Base-by-base conservation (phyloP, 2,888 invertebrate species). In the Aphrophora alni region DNA sequence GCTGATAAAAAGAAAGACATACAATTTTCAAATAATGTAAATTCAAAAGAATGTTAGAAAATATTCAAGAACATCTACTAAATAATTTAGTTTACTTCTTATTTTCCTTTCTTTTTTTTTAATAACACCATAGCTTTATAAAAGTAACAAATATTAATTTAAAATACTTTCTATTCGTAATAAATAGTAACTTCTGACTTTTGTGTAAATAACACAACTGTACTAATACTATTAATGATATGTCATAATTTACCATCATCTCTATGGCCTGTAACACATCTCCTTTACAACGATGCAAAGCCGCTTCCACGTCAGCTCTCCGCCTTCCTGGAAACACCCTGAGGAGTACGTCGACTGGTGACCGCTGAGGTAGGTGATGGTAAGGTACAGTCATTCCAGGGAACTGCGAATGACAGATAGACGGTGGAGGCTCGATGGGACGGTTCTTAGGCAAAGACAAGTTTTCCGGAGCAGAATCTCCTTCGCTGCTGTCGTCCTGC, bases 191-290 rank as follows among this genome's bases (percentile, higher is more conserved):
- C n/a, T n/a, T n/a, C n/a, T n/a, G n/a, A n/a, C n/a, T n/a, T n/a
- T n/a, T n/a, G n/a, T n/a, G n/a, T n/a, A n/a, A n/a, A n/a, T n/a
- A n/a, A n/a, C n/a, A n/a, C n/a, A n/a, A n/a, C n/a, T n/a, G n/a
- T n/a, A n/a, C n/a, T n/a, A n/a, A n/a, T n/a, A n/a, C n/a, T n/a
- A n/a, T n/a, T n/a, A n/a, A n/a, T n/a, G n/a, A n/a, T n/a, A n/a
- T n/a, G n/a, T n/a, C n/a, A n/a, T n/a, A n/a, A n/a, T 93, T 93
- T 17, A 96, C 91, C 91, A 98, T 93, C 87, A 95, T 93, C 87
- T 98, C 98, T 93, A 98, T 98, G 0, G 98, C 97, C 85, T 96
- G 95, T 0, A 98, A 93, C 0, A 97, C 95, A 87, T 98, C 97
- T 0, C 97, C 97, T 88, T 95, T 93, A 88, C 95, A 95, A 82